A percentile compares a stretch with the other conserved stretches of the same genome.
Conservation (phyloP, 2,113 vertebrate genomes). For the Epinephelus moara region DNA sequence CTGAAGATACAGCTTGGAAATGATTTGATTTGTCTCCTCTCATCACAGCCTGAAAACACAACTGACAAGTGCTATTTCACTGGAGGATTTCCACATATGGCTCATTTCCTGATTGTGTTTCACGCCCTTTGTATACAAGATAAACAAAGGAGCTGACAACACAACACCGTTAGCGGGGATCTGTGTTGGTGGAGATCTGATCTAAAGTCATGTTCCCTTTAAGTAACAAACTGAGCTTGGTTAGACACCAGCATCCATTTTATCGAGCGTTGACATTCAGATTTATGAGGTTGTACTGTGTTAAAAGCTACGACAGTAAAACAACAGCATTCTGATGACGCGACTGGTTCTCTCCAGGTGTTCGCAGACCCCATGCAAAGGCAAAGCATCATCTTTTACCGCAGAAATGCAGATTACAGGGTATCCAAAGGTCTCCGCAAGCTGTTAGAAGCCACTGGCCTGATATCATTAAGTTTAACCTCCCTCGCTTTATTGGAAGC, state of each 20-base stretch:
- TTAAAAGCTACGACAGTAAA: slow-evolving; percentile 60
- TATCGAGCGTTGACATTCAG: slow-evolving; percentile 54
- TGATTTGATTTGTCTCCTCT: slow-evolving; percentile 30
- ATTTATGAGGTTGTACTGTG: slow-evolving; percentile 58
- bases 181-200: slow-evolving; percentile 25
- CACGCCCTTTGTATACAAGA: slow-evolving; percentile 1
- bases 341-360: slow-evolving; percentile 62
- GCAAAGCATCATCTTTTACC: slow-evolving; percentile 43
- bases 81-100: slow-evolving; percentile 28
- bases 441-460: slow-evolving; percentile 59
- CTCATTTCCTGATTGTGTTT: slow-evolving; percentile 46
- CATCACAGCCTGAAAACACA: slow-evolving; percentile 37
- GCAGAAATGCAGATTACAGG: slow-evolving; percentile 65
- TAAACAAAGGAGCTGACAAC: slow-evolving; percentile 37
- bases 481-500: slow-evolving; percentile 36
- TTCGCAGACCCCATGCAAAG: slow-evolving; percentile 47
- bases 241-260: slow-evolving; percentile 55
- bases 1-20: background rate
- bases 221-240: slow-evolving; percentile 38
- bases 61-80: slow-evolving; percentile 30
- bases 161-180: background rate
- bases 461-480: slow-evolving; percentile 69
- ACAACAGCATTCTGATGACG: slow-evolving; percentile 65
- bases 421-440: slow-evolving; percentile 54
- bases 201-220: slow-evolving; percentile 42